Base-by-base conservation (phyloP, 1,140 invertebrate genomes). In the Dinothrombium tinctorium region DNA sequence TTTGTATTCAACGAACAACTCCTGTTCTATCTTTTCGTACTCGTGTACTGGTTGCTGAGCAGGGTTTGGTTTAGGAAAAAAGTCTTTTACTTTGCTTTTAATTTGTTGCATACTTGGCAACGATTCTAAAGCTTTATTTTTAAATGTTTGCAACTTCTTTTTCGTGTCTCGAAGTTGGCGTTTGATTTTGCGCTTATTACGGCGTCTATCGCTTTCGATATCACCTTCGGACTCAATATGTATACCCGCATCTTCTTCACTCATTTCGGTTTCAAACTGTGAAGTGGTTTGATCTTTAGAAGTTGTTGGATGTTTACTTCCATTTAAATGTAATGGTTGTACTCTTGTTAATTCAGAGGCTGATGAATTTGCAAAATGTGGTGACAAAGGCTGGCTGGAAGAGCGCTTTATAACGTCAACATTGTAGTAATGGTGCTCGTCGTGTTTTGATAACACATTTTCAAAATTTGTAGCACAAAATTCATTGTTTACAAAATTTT, bases 71-170 rank as follows among this genome's bases (percentile, higher is more conserved):
- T 19, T 33, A 5, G 32, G 14, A 8, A 40, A 5, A 9, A 40
- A 17, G 11, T 40, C 39, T n/a, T 32, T 29, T 1, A 40, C 26
- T 19, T 23, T 19, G 15, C 2, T 29, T 28, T 21, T 32, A 9
- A 40, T 17, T 3, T 15, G 12, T 4, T 26, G 21, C 8, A 40
- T 31, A 9, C n/a, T 28, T 3, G 39, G 39, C 14, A 40, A 20
- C n/a, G 39, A 40, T 40, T 40, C 28, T 4, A 40, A 9, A 9
- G 39, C 39, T 40, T 40, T 40, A 2, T 26, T 17, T 29, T 40
- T 40, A 31, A 40, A 23, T 8, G 12, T 14, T 11, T 23, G 20
- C 26, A 40, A 31, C 20, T 40, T 40, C 2, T 36, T 21, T 21
- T 36, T 36, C 5, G 33, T 36, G 14, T 36, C 33, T 7, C 20